phyloP scores from a whole-genome alignment of 2,888 invertebrate species.

The Athrips mouffetella region DNA sequence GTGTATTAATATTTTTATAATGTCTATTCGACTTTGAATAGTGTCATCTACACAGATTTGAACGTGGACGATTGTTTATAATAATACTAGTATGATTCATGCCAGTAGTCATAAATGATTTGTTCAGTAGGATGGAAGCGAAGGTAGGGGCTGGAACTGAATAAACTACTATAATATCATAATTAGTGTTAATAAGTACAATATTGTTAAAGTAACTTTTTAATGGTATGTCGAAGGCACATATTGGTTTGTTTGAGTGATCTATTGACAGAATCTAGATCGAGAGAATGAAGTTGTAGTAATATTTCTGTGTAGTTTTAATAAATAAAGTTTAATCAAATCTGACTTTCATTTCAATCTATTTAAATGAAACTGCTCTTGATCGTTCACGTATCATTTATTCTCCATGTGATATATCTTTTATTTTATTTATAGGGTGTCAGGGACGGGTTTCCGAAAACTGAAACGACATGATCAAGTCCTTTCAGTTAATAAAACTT shows the following conservation, averaged over 20 bases:
- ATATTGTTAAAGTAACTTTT: constrained; percentile 67
- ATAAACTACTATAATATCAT: constrained; percentile 46
- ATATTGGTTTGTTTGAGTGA: constrained; percentile 63
- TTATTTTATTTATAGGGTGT: constrained; percentile 22
- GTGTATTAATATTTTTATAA: constrained; percentile 57
- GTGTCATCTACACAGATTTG: constrained; percentile 37
- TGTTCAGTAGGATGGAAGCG: not conserved
- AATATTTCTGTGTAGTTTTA: constrained; percentile 70
- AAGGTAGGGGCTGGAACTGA: constrained; percentile 19
- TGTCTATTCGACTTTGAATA: constrained; percentile 42
- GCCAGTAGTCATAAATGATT: not conserved
- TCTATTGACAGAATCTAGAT: constrained; percentile 61
- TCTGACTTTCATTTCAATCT: constrained; percentile 16
- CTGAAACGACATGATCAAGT: no score
- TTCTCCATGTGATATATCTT: constrained; percentile 40
- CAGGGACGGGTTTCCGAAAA: no score
- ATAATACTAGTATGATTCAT: constrained; percentile 31
- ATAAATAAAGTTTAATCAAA: constrained; percentile 69
- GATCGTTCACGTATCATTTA: constrained; percentile 39
- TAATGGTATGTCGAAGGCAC: constrained; percentile 59
- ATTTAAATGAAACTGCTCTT: constrained; percentile 33
- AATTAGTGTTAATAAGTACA: constrained; percentile 71
- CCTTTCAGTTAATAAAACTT: no score
- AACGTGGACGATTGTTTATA: constrained; percentile 42
- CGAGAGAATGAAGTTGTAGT: constrained; percentile 56